Percentiles rank a stretch among this genome's conserved stretches.
phyloP scores from a whole-genome alignment of 2,113 vertebrate species.

The Varanus salvator region DNA sequence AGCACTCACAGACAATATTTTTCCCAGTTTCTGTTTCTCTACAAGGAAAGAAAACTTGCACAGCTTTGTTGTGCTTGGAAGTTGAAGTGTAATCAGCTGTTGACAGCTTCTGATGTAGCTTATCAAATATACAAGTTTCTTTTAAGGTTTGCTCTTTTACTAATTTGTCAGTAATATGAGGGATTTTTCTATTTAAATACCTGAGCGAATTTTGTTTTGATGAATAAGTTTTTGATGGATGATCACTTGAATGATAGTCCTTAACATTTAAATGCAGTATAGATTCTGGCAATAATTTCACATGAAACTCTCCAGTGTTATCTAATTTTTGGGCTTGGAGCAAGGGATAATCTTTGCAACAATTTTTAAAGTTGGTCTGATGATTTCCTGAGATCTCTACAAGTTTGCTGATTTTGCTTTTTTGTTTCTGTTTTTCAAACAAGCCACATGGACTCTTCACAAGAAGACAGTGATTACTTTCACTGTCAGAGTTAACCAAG shows the following conservation, averaged over 20 bases:
- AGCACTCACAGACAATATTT: not conserved
- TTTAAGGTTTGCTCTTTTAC: not conserved
- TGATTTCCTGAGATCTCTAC: not conserved
- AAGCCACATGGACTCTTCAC: not conserved
- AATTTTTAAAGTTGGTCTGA: not conserved
- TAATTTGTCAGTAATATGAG: not conserved
- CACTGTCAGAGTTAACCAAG: not conserved
- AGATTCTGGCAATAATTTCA: not conserved
- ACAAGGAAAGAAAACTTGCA: slow-evolving; percentile 23
- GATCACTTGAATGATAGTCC: not conserved
- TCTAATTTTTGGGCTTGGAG: not conserved
- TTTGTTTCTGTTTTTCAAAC: not conserved
- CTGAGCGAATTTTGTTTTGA: not conserved
- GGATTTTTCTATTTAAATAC: not conserved
- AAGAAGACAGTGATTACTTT: slow-evolving; percentile 8
- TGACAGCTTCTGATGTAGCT: not conserved
- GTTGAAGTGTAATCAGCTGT: not conserved
- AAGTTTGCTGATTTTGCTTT: not conserved
- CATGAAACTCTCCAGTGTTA: not conserved
- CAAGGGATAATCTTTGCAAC: not conserved
- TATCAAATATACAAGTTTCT: not conserved
- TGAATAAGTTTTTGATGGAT: not conserved
- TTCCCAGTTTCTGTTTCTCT: not conserved
- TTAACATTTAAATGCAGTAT: not conserved
- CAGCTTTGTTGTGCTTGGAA: slow-evolving; percentile 6